phyloP scores from a whole-genome alignment of 2,888 invertebrate genomes.

The Cosmopolites sordidus region DNA sequence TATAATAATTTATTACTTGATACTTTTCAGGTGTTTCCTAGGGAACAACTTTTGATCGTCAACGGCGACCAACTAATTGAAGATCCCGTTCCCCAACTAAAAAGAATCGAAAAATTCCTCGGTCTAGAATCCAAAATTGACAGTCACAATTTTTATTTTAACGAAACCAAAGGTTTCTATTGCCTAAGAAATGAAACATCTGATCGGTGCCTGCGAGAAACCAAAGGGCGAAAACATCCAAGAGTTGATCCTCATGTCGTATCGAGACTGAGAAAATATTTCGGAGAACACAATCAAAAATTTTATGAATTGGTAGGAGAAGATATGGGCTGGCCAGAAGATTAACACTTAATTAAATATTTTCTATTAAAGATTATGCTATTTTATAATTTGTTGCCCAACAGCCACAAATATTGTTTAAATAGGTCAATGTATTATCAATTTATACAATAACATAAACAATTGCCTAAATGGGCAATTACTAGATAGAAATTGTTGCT shows the following conservation, averaged over 20 bases:
- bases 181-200: slow-evolving; percentile 82
- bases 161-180: slow-evolving; percentile 94
- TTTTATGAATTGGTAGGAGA: slow-evolving; percentile 91
- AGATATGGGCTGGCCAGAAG: slow-evolving; percentile 91
- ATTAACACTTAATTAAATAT: slow-evolving; percentile 51
- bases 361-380: background rate
- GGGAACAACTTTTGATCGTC: slow-evolving; percentile 88
- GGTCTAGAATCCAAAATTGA: slow-evolving; percentile 67
- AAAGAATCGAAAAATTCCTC: slow-evolving; percentile 82
- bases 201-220: slow-evolving; percentile 77
- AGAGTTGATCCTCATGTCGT: slow-evolving; percentile 76
- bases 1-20: too few relatives aligned
- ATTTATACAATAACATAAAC: too few relatives aligned
- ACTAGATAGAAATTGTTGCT: slow-evolving; percentile 10
- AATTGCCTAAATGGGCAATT: background rate
- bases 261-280: slow-evolving; percentile 77
- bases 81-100: slow-evolving; percentile 83
- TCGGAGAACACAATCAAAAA: slow-evolving; percentile 85
- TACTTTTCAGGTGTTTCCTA: slow-evolving; percentile 64
- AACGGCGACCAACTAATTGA: slow-evolving; percentile 90
- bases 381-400: background rate
- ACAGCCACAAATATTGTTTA: background rate
- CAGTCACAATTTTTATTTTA: slow-evolving; percentile 91
- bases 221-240: slow-evolving; percentile 81
- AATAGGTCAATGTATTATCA: too few relatives aligned